phyloP scores from a whole-genome alignment of 2,113 vertebrate genomes.

The Indri indri region DNA sequence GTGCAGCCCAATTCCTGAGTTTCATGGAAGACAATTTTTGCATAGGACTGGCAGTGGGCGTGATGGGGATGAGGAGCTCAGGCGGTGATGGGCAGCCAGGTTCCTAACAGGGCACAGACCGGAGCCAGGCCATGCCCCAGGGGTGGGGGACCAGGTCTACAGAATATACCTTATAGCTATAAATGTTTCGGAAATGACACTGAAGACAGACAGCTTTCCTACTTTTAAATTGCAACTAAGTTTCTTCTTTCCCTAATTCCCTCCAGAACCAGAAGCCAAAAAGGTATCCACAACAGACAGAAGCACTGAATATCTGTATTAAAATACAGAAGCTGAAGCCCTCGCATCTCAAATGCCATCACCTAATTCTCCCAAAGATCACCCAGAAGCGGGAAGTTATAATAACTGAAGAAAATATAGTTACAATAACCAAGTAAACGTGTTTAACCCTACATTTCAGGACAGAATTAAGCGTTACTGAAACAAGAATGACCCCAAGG shows the following conservation, averaged over 20 bases:
- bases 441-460: not conserved
- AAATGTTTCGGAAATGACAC: not conserved
- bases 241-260: not conserved
- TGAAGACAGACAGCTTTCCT: not conserved
- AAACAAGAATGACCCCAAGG: not conserved
- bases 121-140: too few species aligned
- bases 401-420: not conserved
- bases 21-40: too few species aligned
- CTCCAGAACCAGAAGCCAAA: not conserved
- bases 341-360: not conserved
- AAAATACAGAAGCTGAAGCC: not conserved
- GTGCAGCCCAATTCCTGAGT: too few species aligned
- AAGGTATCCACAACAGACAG: not conserved
- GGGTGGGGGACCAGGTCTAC: not conserved
- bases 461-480: not conserved
- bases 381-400: not conserved
- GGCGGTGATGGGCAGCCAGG: too few species aligned
- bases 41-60: too few species aligned
- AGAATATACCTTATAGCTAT: not conserved
- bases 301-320: too few species aligned
- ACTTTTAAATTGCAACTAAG: not conserved
- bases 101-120: too few species aligned
- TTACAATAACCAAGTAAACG: not conserved
- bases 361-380: not conserved
- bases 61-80: too few species aligned